phyloP scores from a whole-genome alignment of 2,797 vertebrate genomes.

The Cirrhinus mrigala region DNA sequence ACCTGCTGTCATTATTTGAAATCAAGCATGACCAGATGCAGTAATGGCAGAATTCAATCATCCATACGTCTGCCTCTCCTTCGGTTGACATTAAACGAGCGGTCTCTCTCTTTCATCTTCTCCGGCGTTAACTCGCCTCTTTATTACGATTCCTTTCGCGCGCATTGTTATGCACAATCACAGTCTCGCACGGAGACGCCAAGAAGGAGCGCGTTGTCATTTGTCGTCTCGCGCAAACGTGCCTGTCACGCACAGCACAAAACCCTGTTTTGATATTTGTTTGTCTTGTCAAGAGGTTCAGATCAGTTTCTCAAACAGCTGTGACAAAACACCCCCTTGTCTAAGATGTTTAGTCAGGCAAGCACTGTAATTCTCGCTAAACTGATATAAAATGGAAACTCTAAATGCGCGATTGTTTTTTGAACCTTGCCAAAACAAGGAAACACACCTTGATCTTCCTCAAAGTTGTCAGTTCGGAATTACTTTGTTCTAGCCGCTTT shows the following conservation, averaged over 20 bases:
- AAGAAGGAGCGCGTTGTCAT: conserved; percentile 6
- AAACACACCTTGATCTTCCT: conserved; percentile 60
- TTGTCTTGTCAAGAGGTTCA: conserved; percentile 50
- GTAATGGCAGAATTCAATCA: conserved; percentile 66
- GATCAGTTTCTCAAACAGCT: conserved; percentile 51
- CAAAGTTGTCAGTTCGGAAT: conserved; percentile 57
- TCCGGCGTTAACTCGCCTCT: conserved; percentile 53
- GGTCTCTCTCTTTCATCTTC: conserved; percentile 50
- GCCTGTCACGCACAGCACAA: conserved; percentile 33
- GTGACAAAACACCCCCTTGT: conserved; percentile 29
- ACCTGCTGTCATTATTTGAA: conserved; percentile 63
- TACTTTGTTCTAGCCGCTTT: conserved; percentile 54
- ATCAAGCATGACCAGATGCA: conserved; percentile 64
- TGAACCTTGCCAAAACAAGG: conserved; percentile 52
- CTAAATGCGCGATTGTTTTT: conserved; percentile 44
- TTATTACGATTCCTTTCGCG: conserved; percentile 46
- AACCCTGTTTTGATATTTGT: conserved; percentile 49
- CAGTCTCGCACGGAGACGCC: conserved; percentile 13
- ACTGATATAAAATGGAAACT: conserved; percentile 31
- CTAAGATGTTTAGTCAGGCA: conserved; percentile 47
- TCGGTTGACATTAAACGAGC: conserved; percentile 64
- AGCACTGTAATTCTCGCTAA: conserved; percentile 43
- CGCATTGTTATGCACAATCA: conserved; percentile 34
- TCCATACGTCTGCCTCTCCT: conserved; percentile 60
- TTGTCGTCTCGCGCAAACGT: conserved; percentile 29